Conservation (phyloP, 1,140 invertebrate genomes). For the Hypsibius dujardini region DNA sequence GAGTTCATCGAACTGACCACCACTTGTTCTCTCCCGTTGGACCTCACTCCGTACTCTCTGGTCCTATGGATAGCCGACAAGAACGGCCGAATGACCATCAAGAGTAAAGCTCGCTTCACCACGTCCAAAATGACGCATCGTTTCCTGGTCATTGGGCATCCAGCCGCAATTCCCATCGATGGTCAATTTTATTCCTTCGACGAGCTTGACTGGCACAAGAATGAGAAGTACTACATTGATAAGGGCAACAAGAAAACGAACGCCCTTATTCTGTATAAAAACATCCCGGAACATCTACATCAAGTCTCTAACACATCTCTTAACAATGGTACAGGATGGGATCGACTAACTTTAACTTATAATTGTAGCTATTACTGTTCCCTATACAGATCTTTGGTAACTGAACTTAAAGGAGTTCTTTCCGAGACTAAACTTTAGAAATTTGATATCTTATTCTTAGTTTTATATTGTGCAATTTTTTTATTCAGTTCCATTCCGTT, state of each 20-base stretch:
- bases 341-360: too few species aligned
- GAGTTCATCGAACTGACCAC: neutral
- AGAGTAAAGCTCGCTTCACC: neutral
- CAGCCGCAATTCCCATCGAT: neutral
- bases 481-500: too few species aligned
- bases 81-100: neutral
- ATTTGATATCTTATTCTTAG: too few species aligned
- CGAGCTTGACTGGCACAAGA: neutral
- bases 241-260: neutral
- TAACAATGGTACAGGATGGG: too few species aligned
- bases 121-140: neutral
- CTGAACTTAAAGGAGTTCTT: too few species aligned
- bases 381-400: too few species aligned
- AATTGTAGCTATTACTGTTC: too few species aligned
- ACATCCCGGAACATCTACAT: too few species aligned
- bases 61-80: neutral
- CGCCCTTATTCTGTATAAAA: too few species aligned
- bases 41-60: neutral
- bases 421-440: too few species aligned
- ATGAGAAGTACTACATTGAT: neutral
- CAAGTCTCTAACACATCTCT: too few species aligned
- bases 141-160: neutral
- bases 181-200: constrained; percentile 5
- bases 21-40: neutral
- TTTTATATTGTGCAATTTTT: too few species aligned